Conservation (phyloP, 92 coral and sea anemone genomes). For the Epizoanthus rinbou region DNA sequence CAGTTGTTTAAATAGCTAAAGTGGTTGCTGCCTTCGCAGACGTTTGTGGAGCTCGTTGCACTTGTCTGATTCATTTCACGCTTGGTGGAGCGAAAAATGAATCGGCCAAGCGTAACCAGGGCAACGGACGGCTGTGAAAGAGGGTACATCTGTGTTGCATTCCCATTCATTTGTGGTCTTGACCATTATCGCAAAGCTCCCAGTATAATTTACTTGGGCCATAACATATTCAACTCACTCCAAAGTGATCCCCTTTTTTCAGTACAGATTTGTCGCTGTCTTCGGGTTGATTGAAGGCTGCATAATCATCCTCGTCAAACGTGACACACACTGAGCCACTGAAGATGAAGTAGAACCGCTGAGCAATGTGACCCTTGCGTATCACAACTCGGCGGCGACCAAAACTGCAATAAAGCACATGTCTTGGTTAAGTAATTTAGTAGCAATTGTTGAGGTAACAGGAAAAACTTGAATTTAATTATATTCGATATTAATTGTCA, state of each 20-base stretch:
- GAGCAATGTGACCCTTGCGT: conserved; percentile 98
- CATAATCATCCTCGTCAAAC: conserved; percentile 72
- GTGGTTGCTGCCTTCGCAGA: too few species aligned
- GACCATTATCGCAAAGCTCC: too few species aligned
- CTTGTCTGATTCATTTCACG: too few species aligned
- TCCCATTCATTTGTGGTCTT: too few species aligned
- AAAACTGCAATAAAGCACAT: conserved; percentile 50
- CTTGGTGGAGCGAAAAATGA: too few species aligned
- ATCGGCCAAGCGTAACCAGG: too few species aligned
- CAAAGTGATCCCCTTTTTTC: conserved; percentile 90
- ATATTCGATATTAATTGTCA: neutral
- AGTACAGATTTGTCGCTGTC: conserved; percentile 65
- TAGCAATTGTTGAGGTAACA: neutral
- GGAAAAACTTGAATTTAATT: neutral
- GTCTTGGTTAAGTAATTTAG: neutral
- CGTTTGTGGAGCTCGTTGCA: too few species aligned
- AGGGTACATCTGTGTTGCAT: neutral
- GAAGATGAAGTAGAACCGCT: conserved; percentile 90
- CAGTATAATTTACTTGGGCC: neutral
- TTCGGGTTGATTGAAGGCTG: conserved; percentile 67
- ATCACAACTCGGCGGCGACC: conserved; percentile 89
- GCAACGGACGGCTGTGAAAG: too few species aligned
- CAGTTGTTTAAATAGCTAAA: too few species aligned
- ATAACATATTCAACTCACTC: conserved; percentile 62
- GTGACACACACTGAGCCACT: conserved; percentile 95